A percentile compares a stretch with the other conserved stretches of the same genome.
Evolutionary conservation across 2,113 vertebrate genomes (phyloP).

Genomic region (Ochotona curzoniae): DNA sequence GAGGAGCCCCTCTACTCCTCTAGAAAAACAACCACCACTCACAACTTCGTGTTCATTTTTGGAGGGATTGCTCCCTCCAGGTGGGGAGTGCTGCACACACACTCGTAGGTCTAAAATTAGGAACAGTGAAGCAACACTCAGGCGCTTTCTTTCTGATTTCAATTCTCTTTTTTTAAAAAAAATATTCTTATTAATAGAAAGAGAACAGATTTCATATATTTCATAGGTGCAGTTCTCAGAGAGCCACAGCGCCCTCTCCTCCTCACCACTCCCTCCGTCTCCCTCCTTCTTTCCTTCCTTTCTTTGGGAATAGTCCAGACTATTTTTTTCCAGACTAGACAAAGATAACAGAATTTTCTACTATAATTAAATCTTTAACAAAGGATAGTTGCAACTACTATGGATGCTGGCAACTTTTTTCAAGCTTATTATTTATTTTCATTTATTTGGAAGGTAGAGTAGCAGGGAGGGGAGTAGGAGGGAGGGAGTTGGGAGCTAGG

Average conservation of each 20-base stretch:
- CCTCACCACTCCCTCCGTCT: no score
- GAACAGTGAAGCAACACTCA: neutral
- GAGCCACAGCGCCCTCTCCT: no score
- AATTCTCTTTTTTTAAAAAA: neutral
- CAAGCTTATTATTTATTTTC: no score
- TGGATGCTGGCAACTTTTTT: neutral
- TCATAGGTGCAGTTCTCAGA: no score
- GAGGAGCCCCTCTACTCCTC: conserved; percentile 30
- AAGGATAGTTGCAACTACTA: conserved; percentile 1
- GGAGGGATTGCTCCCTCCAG: conserved; percentile 30
- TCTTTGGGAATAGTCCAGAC: neutral
- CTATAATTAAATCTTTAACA: neutral
- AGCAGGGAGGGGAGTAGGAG: no score
- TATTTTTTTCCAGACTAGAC: conserved; percentile 1
- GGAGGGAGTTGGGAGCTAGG: no score
- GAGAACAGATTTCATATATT: no score
- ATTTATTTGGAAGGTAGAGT: no score
- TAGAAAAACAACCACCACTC: conserved; percentile 60
- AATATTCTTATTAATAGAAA: no score
- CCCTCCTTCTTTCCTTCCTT: no score
- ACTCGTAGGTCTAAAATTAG: neutral
- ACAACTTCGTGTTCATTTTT: conserved; percentile 69
- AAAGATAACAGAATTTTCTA: neutral
- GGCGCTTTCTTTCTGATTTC: neutral
- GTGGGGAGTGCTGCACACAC: neutral